Evolutionary conservation across 2,797 vertebrate species (phyloP).

Genomic region (Myotis pilosus): DNA sequence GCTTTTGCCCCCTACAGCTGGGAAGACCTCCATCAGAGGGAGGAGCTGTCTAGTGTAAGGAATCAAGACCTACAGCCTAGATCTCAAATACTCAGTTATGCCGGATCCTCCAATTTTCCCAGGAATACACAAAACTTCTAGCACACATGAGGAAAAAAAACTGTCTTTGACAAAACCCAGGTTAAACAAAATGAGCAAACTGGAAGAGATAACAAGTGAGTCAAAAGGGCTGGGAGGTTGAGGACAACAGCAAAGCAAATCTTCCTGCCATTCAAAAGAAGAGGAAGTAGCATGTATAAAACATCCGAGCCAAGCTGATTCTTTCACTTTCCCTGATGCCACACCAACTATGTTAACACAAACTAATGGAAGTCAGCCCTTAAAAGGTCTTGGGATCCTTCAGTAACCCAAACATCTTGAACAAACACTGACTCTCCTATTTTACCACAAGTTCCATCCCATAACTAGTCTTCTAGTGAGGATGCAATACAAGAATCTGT

Average conservation of each 20-base stretch:
- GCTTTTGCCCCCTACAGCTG: neutral
- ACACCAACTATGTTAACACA: neutral
- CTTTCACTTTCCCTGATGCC: conserved; percentile 11
- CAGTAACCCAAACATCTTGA: conserved; percentile 13
- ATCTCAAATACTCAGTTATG: neutral
- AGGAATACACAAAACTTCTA: neutral
- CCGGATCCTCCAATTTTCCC: neutral
- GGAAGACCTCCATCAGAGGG: neutral
- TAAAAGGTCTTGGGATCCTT: conserved; percentile 9
- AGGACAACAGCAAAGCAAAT: conserved; percentile 38
- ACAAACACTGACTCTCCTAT: conserved; percentile 32
- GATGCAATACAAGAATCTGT: neutral
- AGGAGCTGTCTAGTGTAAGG: neutral
- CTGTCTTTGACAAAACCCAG: conserved; percentile 36
- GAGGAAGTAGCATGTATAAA: conserved; percentile 10
- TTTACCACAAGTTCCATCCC: conserved; percentile 42
- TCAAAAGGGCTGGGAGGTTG: neutral
- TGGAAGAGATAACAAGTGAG: neutral
- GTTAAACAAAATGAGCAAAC: conserved; percentile 51
- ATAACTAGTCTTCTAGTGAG: neutral
- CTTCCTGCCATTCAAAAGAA: conserved; percentile 28
- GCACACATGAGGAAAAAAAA: neutral
- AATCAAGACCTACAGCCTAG: neutral
- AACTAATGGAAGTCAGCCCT: neutral
- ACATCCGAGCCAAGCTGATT: neutral